Base-by-base conservation (phyloP, 2,888 invertebrate species). In the Lochmaea capreae region DNA sequence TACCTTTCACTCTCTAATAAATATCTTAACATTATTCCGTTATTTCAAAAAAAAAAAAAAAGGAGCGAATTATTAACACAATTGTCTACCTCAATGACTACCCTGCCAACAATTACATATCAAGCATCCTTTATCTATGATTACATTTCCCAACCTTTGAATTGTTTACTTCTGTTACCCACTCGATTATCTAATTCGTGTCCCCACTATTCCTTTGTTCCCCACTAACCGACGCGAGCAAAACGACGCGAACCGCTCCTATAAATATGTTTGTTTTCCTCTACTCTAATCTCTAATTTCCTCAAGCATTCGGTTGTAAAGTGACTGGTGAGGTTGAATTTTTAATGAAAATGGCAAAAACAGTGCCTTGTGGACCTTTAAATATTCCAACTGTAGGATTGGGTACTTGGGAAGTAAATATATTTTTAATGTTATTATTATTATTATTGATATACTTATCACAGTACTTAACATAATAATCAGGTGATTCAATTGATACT, bases 311-410 rank as follows among this genome's bases (percentile, higher is more conserved):
- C 11, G 49, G n/a, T n/a, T n/a, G 49, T 49, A 1, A 46, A 49
- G 49, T 49, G 5, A 6, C n/a, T 6, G 10, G 14, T 49, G 49
- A 9, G 9, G 2, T 54, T 1, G 9, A 16, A 26, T 12, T 59
- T 59, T 26, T 14, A 33, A 33, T 14, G 3, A 33, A 26, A 33
- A 59, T 59, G 26, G 33, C 33, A 14, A 14, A 59, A 59, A 59
- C 26, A 59, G 59, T 59, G 59, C 26, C 95, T 71, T 95, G 89
- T 49, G 74, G 75, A 39, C 76, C 75, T 16, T 62, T 54, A 14
- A 75, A 76, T 74, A 78, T 81, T 67, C 81, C 81, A 12, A 62
- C 70, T 3, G 26, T 81, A 42, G 81, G 81, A 39, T 75, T 81
- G 42, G 81, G 81, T 65, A 81, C 81, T n/a, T 81, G 77, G 75